A percentile compares a stretch with the other conserved stretches of the same genome.
Evolutionary conservation across 30 jellyfish, hydroid and myxozoan species (phyloP).

Genomic region (Hydractinia echinata): DNA sequence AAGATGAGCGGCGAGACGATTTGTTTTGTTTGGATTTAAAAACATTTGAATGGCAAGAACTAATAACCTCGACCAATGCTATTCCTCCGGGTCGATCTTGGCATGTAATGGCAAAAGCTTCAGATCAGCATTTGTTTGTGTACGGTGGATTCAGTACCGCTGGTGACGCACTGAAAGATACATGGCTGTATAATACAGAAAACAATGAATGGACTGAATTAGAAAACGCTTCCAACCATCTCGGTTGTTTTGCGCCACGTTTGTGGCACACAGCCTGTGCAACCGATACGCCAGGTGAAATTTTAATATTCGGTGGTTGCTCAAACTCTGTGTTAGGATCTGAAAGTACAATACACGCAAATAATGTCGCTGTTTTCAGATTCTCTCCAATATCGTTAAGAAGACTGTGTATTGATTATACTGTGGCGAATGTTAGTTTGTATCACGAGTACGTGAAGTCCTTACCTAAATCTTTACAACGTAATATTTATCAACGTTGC

Average conservation of each 20-base stretch:
- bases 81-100: conserved; percentile 82
- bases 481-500: conserved; percentile 7
- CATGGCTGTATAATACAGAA: conserved; percentile 58
- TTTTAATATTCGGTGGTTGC: conserved; percentile 84
- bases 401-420: conserved; percentile 27
- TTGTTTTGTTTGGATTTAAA: conserved; percentile 54
- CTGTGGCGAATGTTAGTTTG: background rate
- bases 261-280: conserved; percentile 79
- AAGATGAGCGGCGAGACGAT: conserved; percentile 57
- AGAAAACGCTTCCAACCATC: conserved; percentile 17
- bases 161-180: conserved; percentile 55
- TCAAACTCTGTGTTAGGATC: conserved; percentile 34
- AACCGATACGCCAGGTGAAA: conserved; percentile 55
- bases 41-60: conserved; percentile 55
- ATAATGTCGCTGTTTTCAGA: conserved; percentile 19
- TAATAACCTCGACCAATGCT: conserved; percentile 20
- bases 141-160: conserved; percentile 70
- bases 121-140: conserved; percentile 37
- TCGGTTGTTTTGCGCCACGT: conserved; percentile 43
- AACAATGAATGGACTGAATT: conserved; percentile 53
- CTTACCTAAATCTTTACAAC: conserved; percentile 15
- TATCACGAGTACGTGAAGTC: background rate
- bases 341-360: conserved; percentile 13
- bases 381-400: conserved; percentile 20
- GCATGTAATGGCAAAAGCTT: conserved; percentile 49